Conservation (phyloP, 1,140 invertebrate species). For the Mycetomoellerius zeteki region DNA sequence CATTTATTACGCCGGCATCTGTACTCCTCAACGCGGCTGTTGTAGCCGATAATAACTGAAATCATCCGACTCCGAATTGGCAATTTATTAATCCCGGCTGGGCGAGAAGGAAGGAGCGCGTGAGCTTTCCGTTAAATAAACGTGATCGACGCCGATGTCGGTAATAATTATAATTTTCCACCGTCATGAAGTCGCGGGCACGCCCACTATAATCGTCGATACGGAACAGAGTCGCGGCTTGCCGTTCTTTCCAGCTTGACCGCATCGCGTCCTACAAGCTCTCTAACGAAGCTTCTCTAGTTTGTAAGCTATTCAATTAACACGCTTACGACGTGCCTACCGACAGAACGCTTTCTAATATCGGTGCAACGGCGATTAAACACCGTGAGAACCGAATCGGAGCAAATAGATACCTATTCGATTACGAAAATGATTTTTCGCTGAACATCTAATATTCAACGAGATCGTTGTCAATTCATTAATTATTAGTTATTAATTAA, state of each 20-base stretch:
- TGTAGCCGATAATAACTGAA: constrained; percentile 69
- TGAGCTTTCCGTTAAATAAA: constrained; percentile 68
- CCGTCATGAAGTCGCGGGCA: constrained; percentile 62
- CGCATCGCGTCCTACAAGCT: constrained; percentile 46
- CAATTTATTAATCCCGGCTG: constrained; percentile 69
- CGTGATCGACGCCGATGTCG: constrained; percentile 65
- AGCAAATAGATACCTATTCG: constrained; percentile 21
- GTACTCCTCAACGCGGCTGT: constrained; percentile 49
- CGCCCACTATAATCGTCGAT: constrained; percentile 70
- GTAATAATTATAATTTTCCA: constrained; percentile 76
- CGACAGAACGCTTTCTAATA: constrained; percentile 50
- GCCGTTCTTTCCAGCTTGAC: constrained; percentile 18
- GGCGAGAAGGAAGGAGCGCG: constrained; percentile 2
- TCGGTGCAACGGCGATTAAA: constrained; percentile 27
- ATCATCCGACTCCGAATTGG: constrained; percentile 65
- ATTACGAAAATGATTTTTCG: constrained; percentile 26
- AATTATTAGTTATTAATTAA: constrained; percentile 18
- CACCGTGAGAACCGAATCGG: constrained; percentile 48
- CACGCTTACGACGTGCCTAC: constrained; percentile 34
- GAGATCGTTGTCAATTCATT: not conserved
- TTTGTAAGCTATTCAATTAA: constrained; percentile 66
- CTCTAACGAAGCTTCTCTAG: constrained; percentile 47
- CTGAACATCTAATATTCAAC: not conserved
- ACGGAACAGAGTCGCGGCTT: constrained; percentile 65
- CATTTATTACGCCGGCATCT: constrained; percentile 59